phyloP scores from a whole-genome alignment of 2,888 invertebrate genomes.

The Ypsolopha sequella region DNA sequence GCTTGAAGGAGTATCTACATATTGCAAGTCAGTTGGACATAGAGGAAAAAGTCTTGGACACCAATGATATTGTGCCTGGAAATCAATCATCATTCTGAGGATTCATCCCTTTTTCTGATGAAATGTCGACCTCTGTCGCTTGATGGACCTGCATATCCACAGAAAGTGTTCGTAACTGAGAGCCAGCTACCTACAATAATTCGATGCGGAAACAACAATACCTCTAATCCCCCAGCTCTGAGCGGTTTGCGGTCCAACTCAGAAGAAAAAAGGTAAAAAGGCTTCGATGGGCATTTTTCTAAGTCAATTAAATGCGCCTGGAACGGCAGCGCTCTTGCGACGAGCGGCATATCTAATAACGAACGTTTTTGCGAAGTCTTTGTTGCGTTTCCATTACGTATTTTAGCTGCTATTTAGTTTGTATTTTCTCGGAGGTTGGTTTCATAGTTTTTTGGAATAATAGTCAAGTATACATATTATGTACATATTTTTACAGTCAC shows the following conservation, averaged over 20 bases:
- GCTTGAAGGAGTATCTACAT: too few relatives aligned
- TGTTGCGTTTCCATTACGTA: not conserved
- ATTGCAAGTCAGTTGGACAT: too few relatives aligned
- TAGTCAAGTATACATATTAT: too few relatives aligned
- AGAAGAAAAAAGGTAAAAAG: conserved; percentile 3
- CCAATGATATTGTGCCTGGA: too few relatives aligned
- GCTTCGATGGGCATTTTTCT: conserved; percentile 31
- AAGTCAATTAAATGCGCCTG: conserved; percentile 53
- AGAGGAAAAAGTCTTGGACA: too few relatives aligned
- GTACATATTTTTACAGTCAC: too few relatives aligned
- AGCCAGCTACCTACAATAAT: not conserved
- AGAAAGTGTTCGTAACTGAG: too few relatives aligned
- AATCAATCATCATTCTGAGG: too few relatives aligned
- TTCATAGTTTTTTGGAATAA: too few relatives aligned
- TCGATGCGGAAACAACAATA: conserved; percentile 1
- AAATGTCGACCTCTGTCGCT: too few relatives aligned
- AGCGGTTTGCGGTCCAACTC: not conserved
- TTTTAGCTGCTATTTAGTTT: not conserved
- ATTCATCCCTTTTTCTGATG: too few relatives aligned
- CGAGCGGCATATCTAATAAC: not conserved
- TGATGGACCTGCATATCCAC: too few relatives aligned
- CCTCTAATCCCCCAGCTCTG: not conserved
- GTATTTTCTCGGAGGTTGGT: conserved; percentile 1
- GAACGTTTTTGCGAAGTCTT: not conserved
- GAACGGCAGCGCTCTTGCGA: conserved; percentile 26